These are phyloP conservation scores for Slavum lentiscoides DNA, from an alignment of 2,888 invertebrate genomes.

Conservation along the genomic window DNA sequence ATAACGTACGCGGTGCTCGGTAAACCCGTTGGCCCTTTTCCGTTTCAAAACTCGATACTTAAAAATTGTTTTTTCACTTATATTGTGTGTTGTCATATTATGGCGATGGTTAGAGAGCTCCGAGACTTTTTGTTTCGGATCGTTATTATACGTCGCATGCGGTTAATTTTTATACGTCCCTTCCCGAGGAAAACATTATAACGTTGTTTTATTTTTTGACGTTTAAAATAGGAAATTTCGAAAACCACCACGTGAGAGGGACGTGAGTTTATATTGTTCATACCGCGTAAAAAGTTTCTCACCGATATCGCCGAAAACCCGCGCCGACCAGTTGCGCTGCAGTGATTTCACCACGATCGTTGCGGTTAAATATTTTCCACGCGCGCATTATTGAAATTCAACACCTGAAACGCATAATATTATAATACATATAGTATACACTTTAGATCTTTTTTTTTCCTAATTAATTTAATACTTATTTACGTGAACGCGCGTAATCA, in stretches of 20 bases:
- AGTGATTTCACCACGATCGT: constrained; percentile 5
- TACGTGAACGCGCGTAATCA: constrained; percentile 19
- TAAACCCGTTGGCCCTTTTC: too few relatives aligned
- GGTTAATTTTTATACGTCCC: too few relatives aligned
- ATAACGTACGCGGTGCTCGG: too few relatives aligned
- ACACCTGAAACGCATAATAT: constrained; percentile 10
- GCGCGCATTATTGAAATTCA: constrained; percentile 7
- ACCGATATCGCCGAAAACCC: constrained; percentile 49
- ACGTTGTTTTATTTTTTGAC: background rate
- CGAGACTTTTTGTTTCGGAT: too few relatives aligned
- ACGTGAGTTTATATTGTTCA: background rate
- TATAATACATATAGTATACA: background rate
- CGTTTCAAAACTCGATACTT: too few relatives aligned
- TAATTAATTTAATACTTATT: constrained; percentile 46
- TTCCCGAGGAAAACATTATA: too few relatives aligned
- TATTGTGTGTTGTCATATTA: too few relatives aligned
- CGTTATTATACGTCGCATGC: too few relatives aligned
- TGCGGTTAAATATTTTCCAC: constrained; percentile 27
- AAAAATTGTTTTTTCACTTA: too few relatives aligned
- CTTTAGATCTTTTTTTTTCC: background rate
- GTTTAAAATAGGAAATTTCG: background rate
- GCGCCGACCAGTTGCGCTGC: background rate
- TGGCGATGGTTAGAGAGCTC: too few relatives aligned
- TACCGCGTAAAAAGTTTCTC: constrained; percentile 22
- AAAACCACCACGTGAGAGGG: background rate